Evolutionary conservation across 2,797 vertebrate species (phyloP).

Genomic region (Menidia menidia): DNA sequence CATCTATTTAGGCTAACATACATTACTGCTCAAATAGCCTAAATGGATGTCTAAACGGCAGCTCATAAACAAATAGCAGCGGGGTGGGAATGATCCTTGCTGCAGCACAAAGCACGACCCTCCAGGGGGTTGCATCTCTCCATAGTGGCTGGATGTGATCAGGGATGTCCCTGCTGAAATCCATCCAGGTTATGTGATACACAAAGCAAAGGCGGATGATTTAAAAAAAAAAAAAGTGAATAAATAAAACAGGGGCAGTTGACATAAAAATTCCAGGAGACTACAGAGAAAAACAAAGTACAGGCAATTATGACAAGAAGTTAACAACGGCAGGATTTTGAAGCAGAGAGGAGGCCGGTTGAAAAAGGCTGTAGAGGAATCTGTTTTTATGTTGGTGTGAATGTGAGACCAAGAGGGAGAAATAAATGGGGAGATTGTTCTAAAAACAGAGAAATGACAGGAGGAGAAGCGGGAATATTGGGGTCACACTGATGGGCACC

Average conservation of each 20-base stretch:
- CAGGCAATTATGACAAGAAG: conserved; percentile 53
- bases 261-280: conserved; percentile 59
- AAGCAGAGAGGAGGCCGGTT: conserved; percentile 58
- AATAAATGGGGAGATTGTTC: conserved; percentile 61
- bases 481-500: conserved; percentile 78
- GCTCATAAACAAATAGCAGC: conserved; percentile 82
- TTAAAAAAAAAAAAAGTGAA: conserved; percentile 14
- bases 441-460: conserved; percentile 71
- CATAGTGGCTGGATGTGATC: conserved; percentile 81
- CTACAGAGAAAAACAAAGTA: conserved; percentile 36
- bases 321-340: conserved; percentile 67
- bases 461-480: conserved; percentile 75
- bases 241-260: conserved; percentile 31
- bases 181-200: conserved; percentile 76
- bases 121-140: conserved; percentile 79
- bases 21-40: conserved; percentile 77
- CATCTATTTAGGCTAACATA: conserved; percentile 73
- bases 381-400: conserved; percentile 40
- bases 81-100: conserved; percentile 78
- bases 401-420: conserved; percentile 60
- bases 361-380: conserved; percentile 16
- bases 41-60: conserved; percentile 78
- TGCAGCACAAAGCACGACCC: conserved; percentile 65
- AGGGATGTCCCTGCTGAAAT: conserved; percentile 78
- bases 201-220: conserved; percentile 45